A percentile compares a stretch with the other conserved stretches of the same genome.
These are phyloP conservation scores for Cherax destructor DNA, from an alignment of 1,140 invertebrate species.

Conservation along the genomic window DNA sequence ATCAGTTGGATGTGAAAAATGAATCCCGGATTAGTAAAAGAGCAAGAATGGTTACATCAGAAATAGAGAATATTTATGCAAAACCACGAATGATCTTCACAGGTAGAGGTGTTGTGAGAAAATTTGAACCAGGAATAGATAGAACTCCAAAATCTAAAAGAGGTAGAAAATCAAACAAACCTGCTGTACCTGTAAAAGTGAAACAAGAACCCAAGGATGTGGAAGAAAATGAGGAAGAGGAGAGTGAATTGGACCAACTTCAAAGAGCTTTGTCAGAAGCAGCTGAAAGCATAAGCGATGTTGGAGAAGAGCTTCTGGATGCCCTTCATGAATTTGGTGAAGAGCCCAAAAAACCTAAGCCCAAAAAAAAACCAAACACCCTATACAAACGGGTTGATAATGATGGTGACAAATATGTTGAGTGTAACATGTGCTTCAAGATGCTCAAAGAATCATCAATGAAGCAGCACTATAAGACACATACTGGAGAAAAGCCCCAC, in stretches of 20 bases:
- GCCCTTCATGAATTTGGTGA: constrained; percentile 58
- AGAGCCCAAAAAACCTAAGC: constrained; percentile 28
- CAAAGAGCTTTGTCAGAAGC: constrained; percentile 59
- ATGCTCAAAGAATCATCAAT: constrained; percentile 73
- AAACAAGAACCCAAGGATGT: constrained; percentile 59
- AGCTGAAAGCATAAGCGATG: constrained; percentile 54
- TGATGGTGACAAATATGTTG: constrained; percentile 71
- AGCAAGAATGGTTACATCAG: constrained; percentile 59
- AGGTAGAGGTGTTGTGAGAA: constrained; percentile 54
- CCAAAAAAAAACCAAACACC: constrained; percentile 33
- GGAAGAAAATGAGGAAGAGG: constrained; percentile 7
- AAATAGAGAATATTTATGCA: constrained; percentile 62
- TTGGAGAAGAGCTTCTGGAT: constrained; percentile 59
- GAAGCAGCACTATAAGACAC: constrained; percentile 72
- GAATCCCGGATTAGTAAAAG: constrained; percentile 46
- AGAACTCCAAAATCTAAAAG: constrained; percentile 59
- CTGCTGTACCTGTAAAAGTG: constrained; percentile 27
- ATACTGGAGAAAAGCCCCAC: constrained; percentile 72
- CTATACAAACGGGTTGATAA: constrained; percentile 59
- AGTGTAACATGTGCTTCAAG: constrained; percentile 73
- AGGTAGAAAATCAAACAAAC: constrained; percentile 54
- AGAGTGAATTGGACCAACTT: constrained; percentile 47
- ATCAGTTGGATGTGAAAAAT: background rate
- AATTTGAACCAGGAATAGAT: constrained; percentile 56
- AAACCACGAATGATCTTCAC: constrained; percentile 66